Evolutionary conservation across 2,113 vertebrate species (phyloP), one percentile per base, ranked within the genome.

Genomic region (Neogobius melanostomus): DNA sequence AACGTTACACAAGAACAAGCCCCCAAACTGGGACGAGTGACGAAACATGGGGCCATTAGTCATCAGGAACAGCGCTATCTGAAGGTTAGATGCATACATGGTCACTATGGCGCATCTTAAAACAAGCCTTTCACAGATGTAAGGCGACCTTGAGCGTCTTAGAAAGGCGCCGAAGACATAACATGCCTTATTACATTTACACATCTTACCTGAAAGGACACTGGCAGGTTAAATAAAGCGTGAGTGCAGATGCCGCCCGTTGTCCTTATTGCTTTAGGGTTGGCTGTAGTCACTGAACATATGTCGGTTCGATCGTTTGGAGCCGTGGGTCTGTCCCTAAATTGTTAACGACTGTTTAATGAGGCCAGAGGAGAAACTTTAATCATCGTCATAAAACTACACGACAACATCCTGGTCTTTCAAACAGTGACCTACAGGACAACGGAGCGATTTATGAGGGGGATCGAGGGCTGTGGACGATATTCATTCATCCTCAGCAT

Each of bases 1-100:
- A 57, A 57, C 11, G 54, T 57, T 42, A 36, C 21, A 57, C 56
- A 42, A 59, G 56, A 59, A 42, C 56, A 42, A 59, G 56, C 56
- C 16, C 42, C 28, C 56, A 42, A 36, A 42, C 21, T 10, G 56
- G 56, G 56, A 28, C 56, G 8, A 3, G 36, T 59, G 56, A 14
- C 28, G 28, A 59, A 59, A 59, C 56, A 42, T 1, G 56, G 16
- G 56, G 56, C 28, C 28, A 59, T 59, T 59, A 59, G 21, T 47
- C 7, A 59, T 59, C 28, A 15, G 21, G 6, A 2, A 42, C 7
- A 12, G 16, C 51, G 6, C n/a, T 53, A 6, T 57, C 5, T 9
- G 21, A 21, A 6, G 16, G 3, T 12, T 6, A 6, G 21, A 7
- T 2, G 15, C 17, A 16, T 59, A 7, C 14, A 14, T 14, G 56